Conservation (phyloP, 2,888 invertebrate genomes). For the Diachrysia chrysitis region DNA sequence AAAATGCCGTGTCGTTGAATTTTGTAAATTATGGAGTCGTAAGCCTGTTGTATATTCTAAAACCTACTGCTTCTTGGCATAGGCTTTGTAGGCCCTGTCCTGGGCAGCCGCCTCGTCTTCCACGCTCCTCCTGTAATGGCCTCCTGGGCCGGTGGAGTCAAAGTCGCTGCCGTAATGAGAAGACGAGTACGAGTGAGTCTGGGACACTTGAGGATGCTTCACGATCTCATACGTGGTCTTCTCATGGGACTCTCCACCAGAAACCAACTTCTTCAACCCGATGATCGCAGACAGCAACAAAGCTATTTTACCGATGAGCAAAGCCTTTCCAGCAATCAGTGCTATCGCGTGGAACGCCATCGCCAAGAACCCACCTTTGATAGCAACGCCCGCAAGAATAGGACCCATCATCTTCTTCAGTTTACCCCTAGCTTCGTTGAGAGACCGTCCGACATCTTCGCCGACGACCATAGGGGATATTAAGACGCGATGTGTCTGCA, state of each 20-base stretch:
- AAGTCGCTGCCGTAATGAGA: slow-evolving; percentile 91
- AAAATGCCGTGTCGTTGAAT: slow-evolving; percentile 75
- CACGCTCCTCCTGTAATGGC: slow-evolving; percentile 89
- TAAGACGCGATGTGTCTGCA: slow-evolving; percentile 90
- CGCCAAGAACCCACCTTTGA: slow-evolving; percentile 92
- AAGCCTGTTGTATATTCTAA: slow-evolving; percentile 62
- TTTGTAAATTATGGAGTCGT: slow-evolving; percentile 80
- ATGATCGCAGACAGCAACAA: slow-evolving; percentile 93
- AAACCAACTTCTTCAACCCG: slow-evolving; percentile 94
- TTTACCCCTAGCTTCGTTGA: slow-evolving; percentile 89
- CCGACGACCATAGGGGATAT: slow-evolving; percentile 83
- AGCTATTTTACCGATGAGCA: slow-evolving; percentile 95
- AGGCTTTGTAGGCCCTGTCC: slow-evolving; percentile 90
- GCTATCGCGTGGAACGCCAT: slow-evolving; percentile 93
- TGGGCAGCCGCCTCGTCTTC: slow-evolving; percentile 90
- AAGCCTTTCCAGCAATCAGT: slow-evolving; percentile 93
- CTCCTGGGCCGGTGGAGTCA: slow-evolving; percentile 89
- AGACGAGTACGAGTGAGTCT: slow-evolving; percentile 93
- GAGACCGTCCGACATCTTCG: slow-evolving; percentile 82
- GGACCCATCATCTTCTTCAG: slow-evolving; percentile 91
- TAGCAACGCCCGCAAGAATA: slow-evolving; percentile 91
- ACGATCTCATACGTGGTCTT: slow-evolving; percentile 96
- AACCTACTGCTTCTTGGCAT: slow-evolving; percentile 80
- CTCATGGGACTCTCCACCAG: slow-evolving; percentile 91
- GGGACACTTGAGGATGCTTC: slow-evolving; percentile 95